Evolutionary conservation across 2,113 vertebrate genomes (phyloP).

Genomic region (Equus przewalskii): DNA sequence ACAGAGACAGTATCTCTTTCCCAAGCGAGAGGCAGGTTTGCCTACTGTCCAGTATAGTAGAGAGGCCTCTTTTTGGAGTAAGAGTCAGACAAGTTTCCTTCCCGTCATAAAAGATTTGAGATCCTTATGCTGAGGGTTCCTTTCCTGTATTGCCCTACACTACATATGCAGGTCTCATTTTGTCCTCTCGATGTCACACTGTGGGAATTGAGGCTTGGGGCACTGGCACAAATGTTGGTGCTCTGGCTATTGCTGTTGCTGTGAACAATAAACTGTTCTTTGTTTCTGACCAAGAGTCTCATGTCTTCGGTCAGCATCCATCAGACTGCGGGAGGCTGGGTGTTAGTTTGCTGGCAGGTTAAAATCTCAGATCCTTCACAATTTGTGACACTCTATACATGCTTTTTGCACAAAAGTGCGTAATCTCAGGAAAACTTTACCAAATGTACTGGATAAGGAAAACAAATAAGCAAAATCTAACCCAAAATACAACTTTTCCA

Average conservation of each 20-base stretch:
- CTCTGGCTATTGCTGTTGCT: conserved; percentile 35
- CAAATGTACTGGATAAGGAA: not conserved
- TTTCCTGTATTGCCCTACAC: not conserved
- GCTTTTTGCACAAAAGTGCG: not conserved
- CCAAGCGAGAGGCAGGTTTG: not conserved
- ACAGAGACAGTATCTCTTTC: not conserved
- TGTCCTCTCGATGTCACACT: not conserved
- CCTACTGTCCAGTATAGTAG: not conserved
- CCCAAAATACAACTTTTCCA: not conserved
- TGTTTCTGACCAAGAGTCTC: conserved; percentile 50
- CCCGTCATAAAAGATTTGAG: not conserved
- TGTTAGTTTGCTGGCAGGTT: conserved; percentile 26
- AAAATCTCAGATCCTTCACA: conserved; percentile 49
- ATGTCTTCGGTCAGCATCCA: not conserved
- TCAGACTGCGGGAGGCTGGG: conserved; percentile 49
- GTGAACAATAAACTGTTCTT: not conserved
- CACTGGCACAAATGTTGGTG: not conserved
- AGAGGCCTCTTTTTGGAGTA: not conserved
- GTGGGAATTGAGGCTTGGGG: not conserved
- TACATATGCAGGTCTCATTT: not conserved
- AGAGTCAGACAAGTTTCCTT: not conserved
- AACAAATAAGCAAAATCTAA: conserved; percentile 18
- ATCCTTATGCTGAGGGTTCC: not conserved
- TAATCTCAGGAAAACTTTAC: conserved; percentile 1
- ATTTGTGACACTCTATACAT: not conserved